Conservation (phyloP, 1,140 invertebrate genomes). For the Drosophila insularis region DNA sequence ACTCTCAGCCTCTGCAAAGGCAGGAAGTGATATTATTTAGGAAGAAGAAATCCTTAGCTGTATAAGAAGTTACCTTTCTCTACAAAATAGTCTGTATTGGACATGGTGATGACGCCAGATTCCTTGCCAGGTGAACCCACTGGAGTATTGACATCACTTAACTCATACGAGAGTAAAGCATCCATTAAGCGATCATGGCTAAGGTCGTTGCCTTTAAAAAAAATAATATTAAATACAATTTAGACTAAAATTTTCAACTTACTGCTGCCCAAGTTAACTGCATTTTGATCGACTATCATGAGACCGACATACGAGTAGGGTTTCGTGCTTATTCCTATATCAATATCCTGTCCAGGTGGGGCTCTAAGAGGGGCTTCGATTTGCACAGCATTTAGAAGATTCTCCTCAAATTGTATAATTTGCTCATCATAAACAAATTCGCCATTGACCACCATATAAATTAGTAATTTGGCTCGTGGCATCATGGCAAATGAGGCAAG, state of each 20-base stretch:
- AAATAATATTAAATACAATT: neutral
- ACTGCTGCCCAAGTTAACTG: constrained; percentile 88
- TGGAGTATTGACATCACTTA: constrained; percentile 70
- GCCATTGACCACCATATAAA: constrained; percentile 90
- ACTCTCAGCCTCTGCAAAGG: constrained; percentile 59
- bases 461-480: constrained; percentile 90
- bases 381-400: constrained; percentile 89
- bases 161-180: constrained; percentile 82
- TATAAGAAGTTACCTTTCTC: constrained; percentile 52
- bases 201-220: constrained; percentile 61
- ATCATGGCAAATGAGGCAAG: constrained; percentile 91
- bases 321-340: constrained; percentile 89
- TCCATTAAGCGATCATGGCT: constrained; percentile 75
- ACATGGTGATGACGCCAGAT: constrained; percentile 78
- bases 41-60: neutral
- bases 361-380: constrained; percentile 84
- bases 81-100: constrained; percentile 74
- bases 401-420: constrained; percentile 90
- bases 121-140: constrained; percentile 77
- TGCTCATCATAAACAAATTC: constrained; percentile 93
- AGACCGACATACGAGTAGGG: constrained; percentile 94
- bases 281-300: constrained; percentile 94
- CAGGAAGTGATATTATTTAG: neutral
- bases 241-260: constrained; percentile 54
- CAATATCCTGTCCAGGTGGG: constrained; percentile 88